A percentile compares a stretch with the other conserved stretches of the same genome.
phyloP scores from a whole-genome alignment of 2,888 invertebrate species.

The Hirudinaria manillensis region DNA sequence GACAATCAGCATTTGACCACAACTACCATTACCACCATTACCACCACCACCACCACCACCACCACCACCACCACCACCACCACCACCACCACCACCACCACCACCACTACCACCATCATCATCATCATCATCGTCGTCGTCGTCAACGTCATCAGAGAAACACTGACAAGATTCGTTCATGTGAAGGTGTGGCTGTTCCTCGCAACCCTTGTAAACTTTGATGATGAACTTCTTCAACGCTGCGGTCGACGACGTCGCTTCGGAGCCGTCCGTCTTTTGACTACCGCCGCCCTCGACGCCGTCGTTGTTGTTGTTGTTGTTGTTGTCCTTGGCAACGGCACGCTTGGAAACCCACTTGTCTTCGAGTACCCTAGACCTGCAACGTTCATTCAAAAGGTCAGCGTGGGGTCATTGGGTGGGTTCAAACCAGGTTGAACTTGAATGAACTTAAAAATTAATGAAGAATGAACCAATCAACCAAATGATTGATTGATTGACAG shows the following conservation, averaged over 20 bases:
- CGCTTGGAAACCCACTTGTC: background rate
- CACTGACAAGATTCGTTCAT: constrained; percentile 64
- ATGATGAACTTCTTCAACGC: constrained; percentile 55
- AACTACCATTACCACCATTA: background rate
- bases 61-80: background rate
- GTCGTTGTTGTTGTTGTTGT: background rate
- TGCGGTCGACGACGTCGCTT: constrained; percentile 56
- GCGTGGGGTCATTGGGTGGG: too few relatives aligned
- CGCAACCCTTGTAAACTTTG: constrained; percentile 61
- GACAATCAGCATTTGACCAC: background rate
- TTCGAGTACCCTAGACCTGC: background rate
- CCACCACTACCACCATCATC: too few relatives aligned
- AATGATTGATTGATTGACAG: too few relatives aligned
- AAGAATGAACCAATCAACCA: too few relatives aligned
- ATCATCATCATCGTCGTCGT: too few relatives aligned
- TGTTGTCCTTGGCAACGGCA: background rate
- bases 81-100: background rate
- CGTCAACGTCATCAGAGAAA: background rate
- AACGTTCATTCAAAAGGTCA: too few relatives aligned
- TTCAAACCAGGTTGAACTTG: too few relatives aligned
- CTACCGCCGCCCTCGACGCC: constrained; percentile 59
- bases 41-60: background rate
- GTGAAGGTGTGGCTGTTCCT: constrained; percentile 62
- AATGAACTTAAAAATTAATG: too few relatives aligned
- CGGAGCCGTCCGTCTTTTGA: constrained; percentile 60